A percentile compares a stretch with the other conserved stretches of the same genome.
phyloP scores from a whole-genome alignment of 1,140 invertebrate species.

The Anoplophora glabripennis region DNA sequence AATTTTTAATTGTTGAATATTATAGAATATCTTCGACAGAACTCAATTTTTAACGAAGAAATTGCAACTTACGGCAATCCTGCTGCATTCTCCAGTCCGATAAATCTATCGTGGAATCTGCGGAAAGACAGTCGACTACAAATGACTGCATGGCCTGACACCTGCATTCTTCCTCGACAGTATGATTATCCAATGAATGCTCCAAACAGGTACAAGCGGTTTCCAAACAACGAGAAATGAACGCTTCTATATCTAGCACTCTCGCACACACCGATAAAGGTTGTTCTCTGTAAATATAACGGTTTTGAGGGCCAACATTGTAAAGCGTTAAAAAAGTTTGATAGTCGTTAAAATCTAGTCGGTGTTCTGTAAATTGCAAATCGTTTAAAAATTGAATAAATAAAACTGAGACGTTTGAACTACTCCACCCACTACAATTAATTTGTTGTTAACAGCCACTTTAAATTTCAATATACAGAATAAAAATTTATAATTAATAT shows the following conservation, averaged over 20 bases:
- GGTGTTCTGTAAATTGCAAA: too few relatives aligned
- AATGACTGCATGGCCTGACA: constrained; percentile 67
- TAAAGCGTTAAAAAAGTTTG: neutral
- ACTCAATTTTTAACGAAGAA: neutral
- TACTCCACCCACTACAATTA: too few relatives aligned
- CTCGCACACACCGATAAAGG: constrained; percentile 61
- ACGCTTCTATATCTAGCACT: constrained; percentile 62
- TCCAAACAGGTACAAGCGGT: constrained; percentile 67
- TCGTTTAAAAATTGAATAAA: too few relatives aligned
- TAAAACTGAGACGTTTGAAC: too few relatives aligned
- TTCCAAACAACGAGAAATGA: constrained; percentile 69
- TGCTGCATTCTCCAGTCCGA: constrained; percentile 67
- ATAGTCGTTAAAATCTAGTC: too few relatives aligned
- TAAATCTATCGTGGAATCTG: constrained; percentile 60
- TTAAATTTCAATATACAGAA: too few relatives aligned
- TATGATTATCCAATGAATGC: constrained; percentile 43
- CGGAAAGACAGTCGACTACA: constrained; percentile 67
- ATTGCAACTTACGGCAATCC: constrained; percentile 62
- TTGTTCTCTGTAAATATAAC: constrained; percentile 50
- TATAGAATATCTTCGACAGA: too few relatives aligned
- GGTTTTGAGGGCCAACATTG: neutral
- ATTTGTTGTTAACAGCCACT: too few relatives aligned
- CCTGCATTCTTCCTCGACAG: constrained; percentile 58
- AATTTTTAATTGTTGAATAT: too few relatives aligned
- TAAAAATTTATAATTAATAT: too few relatives aligned